A percentile compares a stretch with the other conserved stretches of the same genome.
These are phyloP conservation scores for Pollicipes pollicipes DNA, from an alignment of 1,140 invertebrate species.

Conservation along the genomic window DNA sequence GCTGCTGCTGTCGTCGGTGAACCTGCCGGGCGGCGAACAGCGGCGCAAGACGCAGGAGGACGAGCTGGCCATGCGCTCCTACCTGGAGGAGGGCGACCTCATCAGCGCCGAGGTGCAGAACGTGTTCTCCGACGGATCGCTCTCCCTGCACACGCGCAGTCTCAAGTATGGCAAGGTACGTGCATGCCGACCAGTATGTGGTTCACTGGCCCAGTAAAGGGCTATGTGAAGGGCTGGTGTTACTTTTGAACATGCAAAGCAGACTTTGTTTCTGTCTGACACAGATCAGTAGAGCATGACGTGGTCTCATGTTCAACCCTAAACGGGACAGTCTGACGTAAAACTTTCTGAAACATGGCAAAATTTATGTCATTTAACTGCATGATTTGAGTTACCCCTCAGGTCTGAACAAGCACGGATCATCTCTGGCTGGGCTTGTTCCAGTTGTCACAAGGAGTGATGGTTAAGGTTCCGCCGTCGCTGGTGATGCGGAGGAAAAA, in stretches of 20 bases:
- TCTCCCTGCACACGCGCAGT: slow-evolving; percentile 87
- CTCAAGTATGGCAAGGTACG: slow-evolving; percentile 89
- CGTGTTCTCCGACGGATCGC: slow-evolving; percentile 70
- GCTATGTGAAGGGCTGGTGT: no score
- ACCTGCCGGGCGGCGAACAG: slow-evolving; percentile 91
- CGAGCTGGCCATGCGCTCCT: slow-evolving; percentile 90
- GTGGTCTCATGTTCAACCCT: neutral
- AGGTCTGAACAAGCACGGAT: no score
- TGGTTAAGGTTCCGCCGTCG: slow-evolving; percentile 82
- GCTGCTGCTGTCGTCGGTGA: slow-evolving; percentile 78
- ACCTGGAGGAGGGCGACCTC: slow-evolving; percentile 87
- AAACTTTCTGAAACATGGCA: neutral
- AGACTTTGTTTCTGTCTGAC: slow-evolving; percentile 5
- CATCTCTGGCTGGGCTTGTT: no score
- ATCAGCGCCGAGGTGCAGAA: slow-evolving; percentile 95
- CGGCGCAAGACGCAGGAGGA: slow-evolving; percentile 79
- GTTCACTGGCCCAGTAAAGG: no score
- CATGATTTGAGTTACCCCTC: no score
- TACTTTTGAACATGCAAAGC: slow-evolving; percentile 2
- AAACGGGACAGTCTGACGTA: no score
- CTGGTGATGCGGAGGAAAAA: slow-evolving; percentile 84
- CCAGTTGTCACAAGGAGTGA: slow-evolving; percentile 60
- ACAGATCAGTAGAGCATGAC: slow-evolving; percentile 10
- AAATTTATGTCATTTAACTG: no score
- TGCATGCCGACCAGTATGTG: slow-evolving; percentile 1